Base-by-base conservation (phyloP, 37 sponge, comb jelly and placozoan species). In the Mnemiopsis leidyi region DNA sequence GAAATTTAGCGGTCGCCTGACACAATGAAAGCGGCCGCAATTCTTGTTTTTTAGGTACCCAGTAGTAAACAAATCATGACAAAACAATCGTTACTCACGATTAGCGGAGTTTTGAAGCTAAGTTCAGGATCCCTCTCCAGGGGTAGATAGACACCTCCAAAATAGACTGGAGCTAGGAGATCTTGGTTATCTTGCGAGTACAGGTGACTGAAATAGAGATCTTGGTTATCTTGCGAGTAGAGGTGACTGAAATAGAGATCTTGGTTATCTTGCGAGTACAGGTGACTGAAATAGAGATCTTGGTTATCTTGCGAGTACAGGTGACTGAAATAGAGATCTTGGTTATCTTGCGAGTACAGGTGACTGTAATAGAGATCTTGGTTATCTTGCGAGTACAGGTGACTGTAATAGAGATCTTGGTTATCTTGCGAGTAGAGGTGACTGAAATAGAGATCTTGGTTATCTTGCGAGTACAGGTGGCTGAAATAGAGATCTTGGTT, bases 71-170 rank as follows among this genome's bases (percentile, higher is more conserved):
- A n/a, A n/a, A n/a, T n/a, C n/a, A n/a, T n/a, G n/a, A n/a, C n/a
- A n/a, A n/a, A n/a, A n/a, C n/a, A n/a, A n/a, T n/a, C n/a, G n/a
- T n/a, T 79, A 79, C 82, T 79, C 7, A 79, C 82, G 36, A 98
- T 95, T 33, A 98, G 37, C 20, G 98, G 98, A 36, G 95, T 95
- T 93, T 96, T 96, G 95, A 92, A 95, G 92, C 98, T 96, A 25
- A 94, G 69, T 24, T 92, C 83, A 30, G 95, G 95, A 93, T 95
- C 94, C 35, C 93, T 77, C 32, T 97, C 97, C 24, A 98, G 94
- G 0, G 98, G 98, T 38, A 98, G 96, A 69, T 98, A 98, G 20
- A 98, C 93, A 0, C 98, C 98, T 30, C 98, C 95, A 93, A 98
- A 98, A 76, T 96, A 97, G 36, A 98, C 94, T 0, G 98, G 98